Percentiles rank a stretch among this genome's conserved stretches.
These are phyloP conservation scores for Phoxinus phoxinus DNA, from an alignment of 2,113 vertebrate genomes.

Conservation along the genomic window DNA sequence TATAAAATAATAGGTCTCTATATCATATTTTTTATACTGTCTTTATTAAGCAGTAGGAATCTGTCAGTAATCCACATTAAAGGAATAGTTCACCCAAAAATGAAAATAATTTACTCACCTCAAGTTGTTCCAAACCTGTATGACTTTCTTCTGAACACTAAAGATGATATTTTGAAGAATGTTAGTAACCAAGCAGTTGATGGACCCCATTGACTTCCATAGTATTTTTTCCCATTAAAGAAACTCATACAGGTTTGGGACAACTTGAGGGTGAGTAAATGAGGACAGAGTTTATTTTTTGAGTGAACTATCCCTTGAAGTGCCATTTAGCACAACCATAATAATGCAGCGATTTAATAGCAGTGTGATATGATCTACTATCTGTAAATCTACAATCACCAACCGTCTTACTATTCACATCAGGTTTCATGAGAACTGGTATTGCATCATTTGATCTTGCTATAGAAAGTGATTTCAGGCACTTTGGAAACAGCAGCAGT, in stretches of 20 bases:
- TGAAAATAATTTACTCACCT: too few species aligned
- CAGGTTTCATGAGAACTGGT: not conserved
- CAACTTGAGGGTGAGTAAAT: too few species aligned
- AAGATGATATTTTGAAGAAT: too few species aligned
- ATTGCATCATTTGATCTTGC: not conserved
- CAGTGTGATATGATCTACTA: conserved; percentile 18
- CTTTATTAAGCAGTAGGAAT: not conserved
- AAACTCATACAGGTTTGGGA: too few species aligned
- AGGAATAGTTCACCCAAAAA: too few species aligned
- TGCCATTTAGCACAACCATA: not conserved
- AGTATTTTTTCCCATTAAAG: too few species aligned
- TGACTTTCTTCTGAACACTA: too few species aligned
- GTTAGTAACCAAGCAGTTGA: too few species aligned
- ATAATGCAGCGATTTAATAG: conserved; percentile 28
- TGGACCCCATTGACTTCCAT: too few species aligned
- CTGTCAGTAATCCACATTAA: not conserved
- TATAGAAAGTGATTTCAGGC: not conserved
- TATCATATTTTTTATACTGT: conserved; percentile 55
- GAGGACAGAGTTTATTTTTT: too few species aligned
- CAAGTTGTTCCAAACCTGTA: too few species aligned
- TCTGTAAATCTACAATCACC: not conserved
- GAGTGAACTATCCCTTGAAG: not conserved
- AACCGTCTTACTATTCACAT: conserved; percentile 1
- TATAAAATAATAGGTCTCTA: conserved; percentile 63
- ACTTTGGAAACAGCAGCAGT: not conserved